These are phyloP conservation scores for Pandemis corylana DNA, from an alignment of 2,888 invertebrate genomes.

Conservation along the genomic window DNA sequence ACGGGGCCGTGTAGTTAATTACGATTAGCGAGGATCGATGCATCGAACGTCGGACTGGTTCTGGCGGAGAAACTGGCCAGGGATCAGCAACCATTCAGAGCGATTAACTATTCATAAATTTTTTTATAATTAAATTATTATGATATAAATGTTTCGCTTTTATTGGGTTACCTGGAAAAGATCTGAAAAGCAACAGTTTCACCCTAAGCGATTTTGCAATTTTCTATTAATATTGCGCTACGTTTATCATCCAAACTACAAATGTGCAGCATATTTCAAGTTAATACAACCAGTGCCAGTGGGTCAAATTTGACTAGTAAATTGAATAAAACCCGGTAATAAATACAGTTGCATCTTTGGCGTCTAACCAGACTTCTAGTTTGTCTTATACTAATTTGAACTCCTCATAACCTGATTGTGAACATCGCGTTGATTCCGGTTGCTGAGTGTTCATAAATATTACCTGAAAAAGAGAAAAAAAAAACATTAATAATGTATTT, in stretches of 20 bases:
- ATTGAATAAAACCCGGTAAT: too few relatives aligned
- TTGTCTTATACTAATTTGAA: not conserved
- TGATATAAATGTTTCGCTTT: too few relatives aligned
- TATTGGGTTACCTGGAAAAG: too few relatives aligned
- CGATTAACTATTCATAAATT: slow-evolving; percentile 46
- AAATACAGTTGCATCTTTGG: too few relatives aligned
- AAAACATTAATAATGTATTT: slow-evolving; percentile 15
- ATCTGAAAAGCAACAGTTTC: too few relatives aligned
- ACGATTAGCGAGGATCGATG: slow-evolving; percentile 75
- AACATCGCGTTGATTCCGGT: slow-evolving; percentile 10
- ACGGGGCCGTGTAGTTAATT: slow-evolving; percentile 76
- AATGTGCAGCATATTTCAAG: too few relatives aligned
- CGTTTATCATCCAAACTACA: too few relatives aligned
- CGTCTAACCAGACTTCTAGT: not conserved
- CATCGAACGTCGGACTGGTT: slow-evolving; percentile 71
- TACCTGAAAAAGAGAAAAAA: slow-evolving; percentile 60
- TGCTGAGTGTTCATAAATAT: slow-evolving; percentile 44
- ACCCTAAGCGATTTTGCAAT: too few relatives aligned
- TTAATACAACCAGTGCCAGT: too few relatives aligned
- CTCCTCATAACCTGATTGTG: slow-evolving; percentile 17
- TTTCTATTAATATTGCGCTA: too few relatives aligned
- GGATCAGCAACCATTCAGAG: slow-evolving; percentile 72
- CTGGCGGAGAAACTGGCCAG: slow-evolving; percentile 73
- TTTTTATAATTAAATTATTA: too few relatives aligned
- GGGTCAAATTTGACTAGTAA: too few relatives aligned